Base-by-base conservation (phyloP, 2,113 vertebrate genomes). In the Parus major region DNA sequence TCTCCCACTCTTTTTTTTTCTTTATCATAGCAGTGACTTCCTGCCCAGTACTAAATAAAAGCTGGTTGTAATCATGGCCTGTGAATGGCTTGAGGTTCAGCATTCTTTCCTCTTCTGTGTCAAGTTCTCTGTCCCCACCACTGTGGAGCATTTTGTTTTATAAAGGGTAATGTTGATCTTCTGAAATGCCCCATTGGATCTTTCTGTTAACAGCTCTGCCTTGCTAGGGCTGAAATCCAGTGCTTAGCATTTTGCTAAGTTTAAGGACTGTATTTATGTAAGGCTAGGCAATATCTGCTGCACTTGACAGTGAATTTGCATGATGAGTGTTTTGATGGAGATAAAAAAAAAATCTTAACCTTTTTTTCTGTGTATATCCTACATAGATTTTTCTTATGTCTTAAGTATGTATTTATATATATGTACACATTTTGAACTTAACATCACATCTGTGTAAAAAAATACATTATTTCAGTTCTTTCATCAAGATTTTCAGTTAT, bases 51-150 rank as follows among this genome's bases (percentile, higher is more conserved):
- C 52, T 66, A 65, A 91, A 81, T 77, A 63, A 91, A 91, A 91
- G 44, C 52, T 46, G 49, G 2, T 88, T 86, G 69, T 91, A 84
- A 86, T 92, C 42, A 63, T 65, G 65, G 21, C 28, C 56, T 90
- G 18, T 82, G 63, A 86, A 80, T 60, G 80, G 83, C 28, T 88
- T 73, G 39, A 55, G 64, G 60, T 93, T 73, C 60, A 88, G 80
- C 93, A 78, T 96, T 95, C 60, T 69, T 93, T 91, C 75, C 55
- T 92, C 42, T 88, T 85, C 78, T 85, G 18, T 83, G 71, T 82
- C 79, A 69, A 59, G 22, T 82, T 86, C 55, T 90, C 66, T 88
- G 63, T 91, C 83, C 44, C 23, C 19, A 39, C 23, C 33, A 31
- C 44, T 66, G 64, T 29, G 64, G 57, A 56, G 36, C 61, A 63